Percentiles rank a stretch among this genome's conserved stretches.
phyloP scores from a whole-genome alignment of 2,888 invertebrate genomes.

The Scaptomyza cyrtandrae region DNA sequence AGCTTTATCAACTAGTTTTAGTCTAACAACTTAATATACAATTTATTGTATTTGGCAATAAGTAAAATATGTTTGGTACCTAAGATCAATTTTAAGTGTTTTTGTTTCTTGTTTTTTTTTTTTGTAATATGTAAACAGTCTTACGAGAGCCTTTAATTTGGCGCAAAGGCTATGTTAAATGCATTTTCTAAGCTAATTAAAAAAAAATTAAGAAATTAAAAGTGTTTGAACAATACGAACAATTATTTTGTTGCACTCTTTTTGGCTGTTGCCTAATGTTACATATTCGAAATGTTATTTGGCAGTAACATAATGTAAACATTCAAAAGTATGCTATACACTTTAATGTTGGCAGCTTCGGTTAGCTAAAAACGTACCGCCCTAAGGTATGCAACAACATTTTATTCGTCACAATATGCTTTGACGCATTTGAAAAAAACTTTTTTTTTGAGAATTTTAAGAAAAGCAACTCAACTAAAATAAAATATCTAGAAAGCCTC shows the following conservation, averaged over 20 bases:
- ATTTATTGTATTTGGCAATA: conserved; percentile 57
- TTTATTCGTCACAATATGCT: background rate
- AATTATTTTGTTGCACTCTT: background rate
- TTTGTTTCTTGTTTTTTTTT: background rate
- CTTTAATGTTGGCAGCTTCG: background rate
- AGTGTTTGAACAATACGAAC: background rate
- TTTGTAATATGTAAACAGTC: conserved; percentile 71
- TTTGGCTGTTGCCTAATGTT: background rate
- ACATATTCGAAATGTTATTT: background rate
- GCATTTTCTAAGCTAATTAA: conserved; percentile 35
- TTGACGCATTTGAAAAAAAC: background rate
- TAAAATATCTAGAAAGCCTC: too few relatives aligned
- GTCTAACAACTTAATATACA: conserved; percentile 31
- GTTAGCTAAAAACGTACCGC: background rate
- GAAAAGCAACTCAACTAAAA: too few relatives aligned
- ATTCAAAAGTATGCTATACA: conserved; percentile 28
- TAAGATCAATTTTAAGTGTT: conserved; percentile 10
- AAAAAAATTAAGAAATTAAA: background rate
- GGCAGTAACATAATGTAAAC: conserved; percentile 4
- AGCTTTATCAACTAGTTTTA: conserved; percentile 50
- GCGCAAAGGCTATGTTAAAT: conserved; percentile 60
- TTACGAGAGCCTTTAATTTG: conserved; percentile 65
- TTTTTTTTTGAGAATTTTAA: too few relatives aligned
- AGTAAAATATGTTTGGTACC: conserved; percentile 49
- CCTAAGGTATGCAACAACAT: conserved; percentile 36